These are phyloP conservation scores for Leptinotarsa peninsularis DNA, from an alignment of 2,888 invertebrate species.

Conservation along the genomic window DNA sequence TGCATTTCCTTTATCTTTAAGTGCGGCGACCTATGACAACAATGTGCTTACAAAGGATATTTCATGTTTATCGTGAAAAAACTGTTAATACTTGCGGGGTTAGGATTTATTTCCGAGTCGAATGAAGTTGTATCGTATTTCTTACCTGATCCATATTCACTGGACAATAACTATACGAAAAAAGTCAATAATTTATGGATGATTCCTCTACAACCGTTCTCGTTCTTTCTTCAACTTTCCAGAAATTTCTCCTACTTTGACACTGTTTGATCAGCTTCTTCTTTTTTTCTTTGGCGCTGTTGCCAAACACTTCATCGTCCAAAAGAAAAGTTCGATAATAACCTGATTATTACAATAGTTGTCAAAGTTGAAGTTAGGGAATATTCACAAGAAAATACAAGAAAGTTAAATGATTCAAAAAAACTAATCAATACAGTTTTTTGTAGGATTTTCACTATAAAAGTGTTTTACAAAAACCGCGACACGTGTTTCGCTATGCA, in stretches of 20 bases:
- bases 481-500: too few relatives aligned
- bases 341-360: too few relatives aligned
- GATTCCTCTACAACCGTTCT: slow-evolving; percentile 1
- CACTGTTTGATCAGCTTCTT: background rate
- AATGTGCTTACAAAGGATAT: slow-evolving; percentile 36
- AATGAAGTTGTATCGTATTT: background rate
- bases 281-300: background rate
- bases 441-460: too few relatives aligned
- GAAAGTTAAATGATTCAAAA: too few relatives aligned
- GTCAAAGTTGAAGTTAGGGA: too few relatives aligned
- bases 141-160: slow-evolving; percentile 43
- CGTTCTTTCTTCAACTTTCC: slow-evolving; percentile 30
- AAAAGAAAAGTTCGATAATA: too few relatives aligned
- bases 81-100: background rate
- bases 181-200: slow-evolving; percentile 13
- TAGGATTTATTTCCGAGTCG: background rate
- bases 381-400: too few relatives aligned
- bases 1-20: slow-evolving; percentile 90
- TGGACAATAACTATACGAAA: slow-evolving; percentile 1
- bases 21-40: slow-evolving; percentile 75
- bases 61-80: slow-evolving; percentile 23
- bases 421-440: too few relatives aligned
- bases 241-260: slow-evolving; percentile 33
- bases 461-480: too few relatives aligned
- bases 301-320: too few relatives aligned